A percentile compares a stretch with the other conserved stretches of the same genome.
Evolutionary conservation across 2,888 invertebrate genomes (phyloP).

Genomic region (Venusia cambrica): DNA sequence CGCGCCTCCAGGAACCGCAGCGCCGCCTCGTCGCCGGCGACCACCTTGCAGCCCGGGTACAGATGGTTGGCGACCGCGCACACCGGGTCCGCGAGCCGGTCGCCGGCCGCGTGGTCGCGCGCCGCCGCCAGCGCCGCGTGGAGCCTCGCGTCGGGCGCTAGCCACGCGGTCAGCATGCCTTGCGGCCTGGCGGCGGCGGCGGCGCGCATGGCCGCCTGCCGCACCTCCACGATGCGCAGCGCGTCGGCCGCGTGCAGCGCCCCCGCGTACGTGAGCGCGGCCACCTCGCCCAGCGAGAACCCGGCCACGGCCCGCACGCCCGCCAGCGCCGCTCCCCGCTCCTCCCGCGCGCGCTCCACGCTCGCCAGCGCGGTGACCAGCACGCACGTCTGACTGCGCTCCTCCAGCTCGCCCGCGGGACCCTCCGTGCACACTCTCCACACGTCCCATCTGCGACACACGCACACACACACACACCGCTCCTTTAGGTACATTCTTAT

Average conservation of each 20-base stretch:
- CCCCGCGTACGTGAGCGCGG: slow-evolving; percentile 87
- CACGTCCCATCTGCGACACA: slow-evolving; percentile 86
- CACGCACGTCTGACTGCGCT: slow-evolving; percentile 93
- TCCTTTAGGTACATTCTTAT: no score
- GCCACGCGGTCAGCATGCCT: slow-evolving; percentile 92
- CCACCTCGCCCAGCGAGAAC: slow-evolving; percentile 97
- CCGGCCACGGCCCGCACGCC: slow-evolving; percentile 93
- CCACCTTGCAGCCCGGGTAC: slow-evolving; percentile 92
- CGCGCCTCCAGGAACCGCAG: slow-evolving; percentile 87
- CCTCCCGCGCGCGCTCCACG: slow-evolving; percentile 90
- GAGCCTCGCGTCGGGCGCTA: slow-evolving; percentile 83
- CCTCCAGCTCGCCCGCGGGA: slow-evolving; percentile 87
- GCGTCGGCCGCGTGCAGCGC: slow-evolving; percentile 86
- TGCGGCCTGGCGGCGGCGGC: slow-evolving; percentile 83
- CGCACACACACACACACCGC: slow-evolving; percentile 1
- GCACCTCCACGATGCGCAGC: slow-evolving; percentile 50
- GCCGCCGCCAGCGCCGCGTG: slow-evolving; percentile 74
- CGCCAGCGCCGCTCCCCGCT: slow-evolving; percentile 88
- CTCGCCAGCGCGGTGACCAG: slow-evolving; percentile 95
- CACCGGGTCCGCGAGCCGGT: slow-evolving; percentile 87
- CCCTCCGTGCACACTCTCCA: slow-evolving; percentile 91
- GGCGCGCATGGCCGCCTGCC: slow-evolving; percentile 85
- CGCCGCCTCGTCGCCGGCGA: slow-evolving; percentile 89
- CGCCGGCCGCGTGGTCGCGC: slow-evolving; percentile 87
- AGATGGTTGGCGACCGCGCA: slow-evolving; percentile 88